Base-by-base conservation (phyloP, 2,113 vertebrate species). In the Stegostoma tigrinum region DNA sequence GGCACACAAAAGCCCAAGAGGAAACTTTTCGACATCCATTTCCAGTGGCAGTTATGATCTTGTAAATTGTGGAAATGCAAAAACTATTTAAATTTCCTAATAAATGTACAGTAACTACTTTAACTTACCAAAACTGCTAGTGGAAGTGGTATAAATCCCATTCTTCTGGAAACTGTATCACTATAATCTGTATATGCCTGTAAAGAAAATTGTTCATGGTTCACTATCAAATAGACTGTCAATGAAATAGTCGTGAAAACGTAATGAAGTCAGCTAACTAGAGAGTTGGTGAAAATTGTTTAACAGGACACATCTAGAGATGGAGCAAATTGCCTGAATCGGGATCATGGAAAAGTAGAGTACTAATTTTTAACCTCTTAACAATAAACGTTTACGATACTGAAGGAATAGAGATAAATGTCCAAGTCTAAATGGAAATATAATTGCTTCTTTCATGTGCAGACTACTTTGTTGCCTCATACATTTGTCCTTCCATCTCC, bases 101-200 rank as follows among this genome's bases (percentile, higher is more conserved):
- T 8, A 64, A 95, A 66, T 7, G 48, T 66, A 55, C 61, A 38
- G 80, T 61, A 95, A 86, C 34, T 68, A 86, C 91, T 21, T 75
- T 93, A 17, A 98, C 98, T 98, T 97, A 99, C 99, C 97, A 99
- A 96, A 96, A 99, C 99, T 97, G 99, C 99, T 78, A 99, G 96
- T 0, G 99, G 99, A 97, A 99, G 98, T 95, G 99, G 99, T 97
- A 99, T 99, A 96, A 99, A 99, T n/a, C 99, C 99, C 99, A 99
- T 99, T 97, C 99, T 98, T 96, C 99, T 98, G 61, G 99, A 98
- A 96, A 99, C 99, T 0, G 99, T 99, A 97, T 99, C 99, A 85
- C 99, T 99, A 97, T 99, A 99, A 97, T 99, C 99, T 5, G 99
- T 99, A 91, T 98, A 99, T 0, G 99, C 99, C 99, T 99, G 96